These are phyloP conservation scores for Nothoprocta pentlandii DNA, from an alignment of 2,113 vertebrate species.

Conservation along the genomic window DNA sequence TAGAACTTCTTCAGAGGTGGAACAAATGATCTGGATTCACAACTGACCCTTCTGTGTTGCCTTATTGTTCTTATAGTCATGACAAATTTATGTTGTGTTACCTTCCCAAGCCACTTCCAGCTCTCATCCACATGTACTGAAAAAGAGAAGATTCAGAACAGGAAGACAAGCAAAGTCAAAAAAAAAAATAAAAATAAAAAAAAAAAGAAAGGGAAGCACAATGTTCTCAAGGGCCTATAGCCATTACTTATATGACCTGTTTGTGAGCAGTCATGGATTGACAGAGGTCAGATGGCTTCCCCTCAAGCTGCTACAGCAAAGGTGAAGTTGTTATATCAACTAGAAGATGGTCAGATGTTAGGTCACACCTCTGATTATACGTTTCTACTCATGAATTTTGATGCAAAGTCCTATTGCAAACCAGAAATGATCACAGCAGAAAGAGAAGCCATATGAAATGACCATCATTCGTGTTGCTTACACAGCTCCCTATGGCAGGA, in stretches of 20 bases:
- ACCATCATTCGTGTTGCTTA: not conserved
- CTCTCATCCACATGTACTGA: not conserved
- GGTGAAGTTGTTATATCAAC: not conserved
- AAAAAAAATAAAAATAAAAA: not conserved
- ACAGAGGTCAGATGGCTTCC: not conserved
- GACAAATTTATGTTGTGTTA: not conserved
- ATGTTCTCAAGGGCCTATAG: not conserved
- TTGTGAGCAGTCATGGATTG: not conserved
- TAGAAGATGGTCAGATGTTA: not conserved
- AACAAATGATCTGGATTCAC: not conserved
- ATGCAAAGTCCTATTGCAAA: not conserved
- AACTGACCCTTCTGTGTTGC: not conserved
- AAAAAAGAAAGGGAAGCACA: not conserved
- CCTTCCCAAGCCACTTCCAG: not conserved
- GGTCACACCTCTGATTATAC: not conserved
- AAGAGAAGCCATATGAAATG: not conserved
- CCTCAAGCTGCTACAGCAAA: not conserved
- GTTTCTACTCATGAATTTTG: not conserved
- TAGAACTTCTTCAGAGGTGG: not conserved
- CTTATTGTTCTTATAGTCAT: not conserved
- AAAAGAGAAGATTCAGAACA: not conserved
- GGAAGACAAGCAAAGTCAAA: not conserved
- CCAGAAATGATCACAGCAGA: accelerated
- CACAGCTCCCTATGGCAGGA: accelerated
- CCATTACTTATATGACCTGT: accelerated